phyloP scores from a whole-genome alignment of 2,797 vertebrate species.

The Prionace glauca region DNA sequence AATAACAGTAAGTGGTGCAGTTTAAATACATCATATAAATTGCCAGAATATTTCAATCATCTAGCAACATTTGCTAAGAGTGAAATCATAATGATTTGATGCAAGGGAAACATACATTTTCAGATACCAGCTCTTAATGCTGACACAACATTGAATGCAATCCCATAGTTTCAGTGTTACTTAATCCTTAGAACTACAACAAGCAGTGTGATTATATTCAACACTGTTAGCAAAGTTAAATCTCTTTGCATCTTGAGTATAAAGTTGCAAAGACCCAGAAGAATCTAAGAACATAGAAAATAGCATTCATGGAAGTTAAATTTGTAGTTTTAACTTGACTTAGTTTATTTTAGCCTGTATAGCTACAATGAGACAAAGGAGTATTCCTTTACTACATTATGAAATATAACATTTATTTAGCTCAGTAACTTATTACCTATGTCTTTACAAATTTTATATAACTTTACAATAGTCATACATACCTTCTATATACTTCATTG shows the following conservation, averaged over 20 bases:
- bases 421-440: not conserved
- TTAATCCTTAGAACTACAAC: not conserved
- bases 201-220: not conserved
- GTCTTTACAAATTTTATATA: not conserved
- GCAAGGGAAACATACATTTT: not conserved
- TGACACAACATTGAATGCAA: not conserved
- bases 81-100: not conserved
- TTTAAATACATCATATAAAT: not conserved
- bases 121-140: not conserved
- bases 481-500: slow-evolving; percentile 96
- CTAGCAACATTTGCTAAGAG: not conserved
- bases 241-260: not conserved
- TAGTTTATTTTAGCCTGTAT: not conserved
- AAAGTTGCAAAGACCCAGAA: not conserved
- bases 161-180: not conserved
- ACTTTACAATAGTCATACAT: slow-evolving; percentile 53
- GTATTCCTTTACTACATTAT: not conserved
- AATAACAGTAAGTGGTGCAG: not conserved
- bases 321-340: not conserved
- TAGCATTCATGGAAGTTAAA: not conserved
- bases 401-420: slow-evolving; percentile 1
- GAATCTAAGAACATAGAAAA: not conserved
- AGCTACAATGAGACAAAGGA: not conserved
- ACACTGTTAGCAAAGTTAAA: not conserved
- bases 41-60: not conserved